These are phyloP conservation scores for Noctuana brunneofusca DNA, from an alignment of 2,888 invertebrate species.

Conservation along the genomic window DNA sequence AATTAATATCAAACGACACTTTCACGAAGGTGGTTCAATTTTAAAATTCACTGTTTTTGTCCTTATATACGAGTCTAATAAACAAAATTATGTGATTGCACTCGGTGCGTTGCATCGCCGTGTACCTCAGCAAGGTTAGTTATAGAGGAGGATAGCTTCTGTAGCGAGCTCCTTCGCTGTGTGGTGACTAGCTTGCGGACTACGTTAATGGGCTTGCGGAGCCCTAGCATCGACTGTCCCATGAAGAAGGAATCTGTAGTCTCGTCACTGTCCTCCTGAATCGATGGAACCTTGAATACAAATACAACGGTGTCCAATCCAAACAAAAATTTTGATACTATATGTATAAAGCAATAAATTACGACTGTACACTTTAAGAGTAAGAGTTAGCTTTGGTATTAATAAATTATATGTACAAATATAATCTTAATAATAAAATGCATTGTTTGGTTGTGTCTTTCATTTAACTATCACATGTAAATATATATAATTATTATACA, in stretches of 20 bases:
- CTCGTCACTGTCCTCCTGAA: slow-evolving; percentile 70
- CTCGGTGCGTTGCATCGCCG: slow-evolving; percentile 54
- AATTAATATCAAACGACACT: no score
- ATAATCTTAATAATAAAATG: slow-evolving; percentile 10
- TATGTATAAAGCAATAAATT: neutral
- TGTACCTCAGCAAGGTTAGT: slow-evolving; percentile 80
- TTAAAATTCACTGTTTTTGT: no score
- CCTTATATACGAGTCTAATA: neutral
- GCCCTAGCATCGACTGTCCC: slow-evolving; percentile 68
- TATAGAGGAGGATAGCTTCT: slow-evolving; percentile 76
- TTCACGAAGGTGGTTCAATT: no score
- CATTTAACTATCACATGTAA: slow-evolving; percentile 9
- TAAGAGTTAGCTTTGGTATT: neutral
- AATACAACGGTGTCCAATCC: slow-evolving; percentile 45
- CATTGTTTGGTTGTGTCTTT: slow-evolving; percentile 12
- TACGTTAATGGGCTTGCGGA: slow-evolving; percentile 75
- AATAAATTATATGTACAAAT: neutral
- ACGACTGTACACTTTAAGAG: neutral
- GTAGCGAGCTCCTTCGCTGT: slow-evolving; percentile 75
- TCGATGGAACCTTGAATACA: slow-evolving; percentile 72
- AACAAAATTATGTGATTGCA: slow-evolving; percentile 56
- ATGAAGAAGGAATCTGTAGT: slow-evolving; percentile 65
- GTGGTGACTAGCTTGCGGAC: slow-evolving; percentile 79
- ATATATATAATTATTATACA: no score
- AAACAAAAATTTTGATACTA: neutral